Percentiles rank a stretch among this genome's conserved stretches.
Evolutionary conservation across 2,113 vertebrate genomes (phyloP).

Genomic region (Lasiurus borealis): DNA sequence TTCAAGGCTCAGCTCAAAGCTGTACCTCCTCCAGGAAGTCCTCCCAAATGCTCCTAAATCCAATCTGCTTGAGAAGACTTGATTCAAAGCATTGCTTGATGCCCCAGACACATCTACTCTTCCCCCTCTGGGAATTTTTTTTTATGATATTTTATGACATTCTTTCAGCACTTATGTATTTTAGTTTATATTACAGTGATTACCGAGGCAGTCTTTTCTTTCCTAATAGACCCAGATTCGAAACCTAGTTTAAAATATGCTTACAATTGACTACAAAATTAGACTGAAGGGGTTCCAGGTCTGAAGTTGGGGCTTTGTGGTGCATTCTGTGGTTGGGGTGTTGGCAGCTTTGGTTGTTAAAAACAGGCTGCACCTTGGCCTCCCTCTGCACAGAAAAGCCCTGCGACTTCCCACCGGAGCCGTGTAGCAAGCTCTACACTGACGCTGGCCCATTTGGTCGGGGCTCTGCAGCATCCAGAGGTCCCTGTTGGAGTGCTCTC

Average conservation of each 20-base stretch:
- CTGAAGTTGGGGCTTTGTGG: conserved; percentile 27
- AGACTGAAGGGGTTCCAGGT: neutral
- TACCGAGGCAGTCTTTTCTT: conserved; percentile 46
- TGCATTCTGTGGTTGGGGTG: neutral
- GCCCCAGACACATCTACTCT: neutral
- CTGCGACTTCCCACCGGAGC: neutral
- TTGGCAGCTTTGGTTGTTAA: conserved; percentile 30
- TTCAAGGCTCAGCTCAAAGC: conserved; percentile 1
- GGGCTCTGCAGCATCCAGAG: neutral
- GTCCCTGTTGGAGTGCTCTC: neutral
- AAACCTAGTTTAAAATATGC: conserved; percentile 37
- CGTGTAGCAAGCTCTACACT: neutral
- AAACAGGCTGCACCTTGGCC: neutral
- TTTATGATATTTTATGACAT: conserved; percentile 58
- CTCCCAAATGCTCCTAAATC: conserved; percentile 50
- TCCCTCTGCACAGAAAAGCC: neutral
- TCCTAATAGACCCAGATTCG: neutral
- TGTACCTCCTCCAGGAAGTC: conserved; percentile 73
- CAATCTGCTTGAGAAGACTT: neutral
- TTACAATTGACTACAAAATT: conserved; percentile 54
- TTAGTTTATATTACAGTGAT: conserved; percentile 46
- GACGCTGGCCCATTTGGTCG: too few species aligned
- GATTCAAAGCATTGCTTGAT: neutral
- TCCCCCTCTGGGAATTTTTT: neutral
- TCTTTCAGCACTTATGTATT: conserved; percentile 60